Conservation (phyloP, 2,797 vertebrate genomes). For the Tokudaia muenninki region DNA sequence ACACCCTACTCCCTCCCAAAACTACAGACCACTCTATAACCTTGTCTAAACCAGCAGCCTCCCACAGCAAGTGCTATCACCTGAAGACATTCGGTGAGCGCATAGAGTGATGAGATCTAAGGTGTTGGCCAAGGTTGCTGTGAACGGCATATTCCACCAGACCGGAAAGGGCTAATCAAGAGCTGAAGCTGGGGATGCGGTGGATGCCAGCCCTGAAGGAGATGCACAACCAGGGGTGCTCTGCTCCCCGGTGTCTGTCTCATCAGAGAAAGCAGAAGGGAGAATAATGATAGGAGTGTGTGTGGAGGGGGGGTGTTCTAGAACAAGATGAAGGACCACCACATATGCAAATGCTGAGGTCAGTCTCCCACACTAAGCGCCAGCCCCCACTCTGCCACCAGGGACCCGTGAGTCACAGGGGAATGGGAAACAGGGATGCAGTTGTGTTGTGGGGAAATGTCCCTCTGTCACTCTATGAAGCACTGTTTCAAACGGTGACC, state of each 20-base stretch:
- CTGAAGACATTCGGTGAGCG: background rate
- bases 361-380: background rate
- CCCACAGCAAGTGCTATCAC: background rate
- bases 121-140: too few species aligned
- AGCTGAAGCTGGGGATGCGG: rapidly evolving
- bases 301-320: too few species aligned
- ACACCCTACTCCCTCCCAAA: background rate
- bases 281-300: background rate
- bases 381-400: background rate
- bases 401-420: background rate
- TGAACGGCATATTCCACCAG: background rate
- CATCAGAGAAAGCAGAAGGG: background rate
- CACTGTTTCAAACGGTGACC: background rate
- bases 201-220: background rate
- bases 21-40: background rate
- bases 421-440: background rate
- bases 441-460: background rate
- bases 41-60: background rate
- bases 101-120: too few species aligned
- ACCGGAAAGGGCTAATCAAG: background rate
- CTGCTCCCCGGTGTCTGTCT: background rate
- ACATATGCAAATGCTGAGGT: background rate
- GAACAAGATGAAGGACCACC: background rate
- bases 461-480: background rate
- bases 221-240: background rate